Conservation (phyloP, 30 jellyfish, hydroid and myxozoan species). For the Aurelia aurita region DNA sequence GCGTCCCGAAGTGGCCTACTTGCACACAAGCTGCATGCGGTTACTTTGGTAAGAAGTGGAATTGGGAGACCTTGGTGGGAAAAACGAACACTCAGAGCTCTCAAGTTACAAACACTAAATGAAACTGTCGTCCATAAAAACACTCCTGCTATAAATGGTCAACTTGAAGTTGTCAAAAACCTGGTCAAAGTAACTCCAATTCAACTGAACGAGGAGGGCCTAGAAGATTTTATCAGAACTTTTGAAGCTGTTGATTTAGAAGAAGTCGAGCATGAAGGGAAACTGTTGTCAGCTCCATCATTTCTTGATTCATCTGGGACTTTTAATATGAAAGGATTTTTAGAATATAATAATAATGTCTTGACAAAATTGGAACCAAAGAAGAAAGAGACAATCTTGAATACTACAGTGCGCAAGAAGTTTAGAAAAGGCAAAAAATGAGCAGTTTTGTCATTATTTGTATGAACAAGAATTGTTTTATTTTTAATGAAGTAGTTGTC, state of each 20-base stretch:
- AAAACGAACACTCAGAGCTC: conserved; percentile 79
- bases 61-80: conserved; percentile 99
- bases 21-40: conserved; percentile 86
- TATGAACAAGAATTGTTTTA: not conserved
- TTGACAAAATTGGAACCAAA: conserved; percentile 23
- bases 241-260: conserved; percentile 53
- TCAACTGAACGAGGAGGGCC: conserved; percentile 40
- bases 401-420: conserved; percentile 21
- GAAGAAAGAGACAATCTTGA: conserved; percentile 18
- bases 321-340: conserved; percentile 41
- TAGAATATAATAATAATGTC: conserved; percentile 44
- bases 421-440: conserved; percentile 36
- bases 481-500: too few relatives aligned
- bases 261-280: conserved; percentile 17
- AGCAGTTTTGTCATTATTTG: not conserved
- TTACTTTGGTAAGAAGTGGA: conserved; percentile 90
- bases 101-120: conserved; percentile 62
- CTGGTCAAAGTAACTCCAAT: conserved; percentile 79
- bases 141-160: conserved; percentile 84
- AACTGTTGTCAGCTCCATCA: conserved; percentile 4
- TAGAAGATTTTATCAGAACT: conserved; percentile 12
- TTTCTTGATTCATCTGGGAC: conserved; percentile 57
- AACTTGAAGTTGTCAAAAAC: conserved; percentile 56
- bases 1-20: conserved; percentile 77
- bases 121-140: conserved; percentile 81